These are phyloP conservation scores for Harpagoxenus sublaevis DNA, from an alignment of 2,888 invertebrate species.

Conservation along the genomic window DNA sequence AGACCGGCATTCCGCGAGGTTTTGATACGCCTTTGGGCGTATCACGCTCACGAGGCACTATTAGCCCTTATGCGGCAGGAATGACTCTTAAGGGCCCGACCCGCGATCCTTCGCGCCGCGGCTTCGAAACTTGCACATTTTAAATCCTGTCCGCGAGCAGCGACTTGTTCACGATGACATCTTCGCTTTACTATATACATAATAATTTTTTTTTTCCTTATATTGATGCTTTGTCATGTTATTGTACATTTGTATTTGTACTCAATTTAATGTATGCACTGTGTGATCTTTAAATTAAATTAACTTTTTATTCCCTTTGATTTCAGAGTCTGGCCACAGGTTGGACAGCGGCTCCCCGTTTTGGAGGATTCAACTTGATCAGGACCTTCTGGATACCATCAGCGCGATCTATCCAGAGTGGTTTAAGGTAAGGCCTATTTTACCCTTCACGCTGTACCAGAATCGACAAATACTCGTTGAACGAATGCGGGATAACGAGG, in stretches of 20 bases:
- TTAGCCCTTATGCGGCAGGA: constrained; percentile 82
- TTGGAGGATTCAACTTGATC: constrained; percentile 97
- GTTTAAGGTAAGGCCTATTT: constrained; percentile 90
- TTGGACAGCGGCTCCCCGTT: constrained; percentile 91
- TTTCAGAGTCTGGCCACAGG: constrained; percentile 92
- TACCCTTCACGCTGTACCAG: constrained; percentile 6
- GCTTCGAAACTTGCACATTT: constrained; percentile 68
- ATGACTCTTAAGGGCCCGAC: constrained; percentile 71
- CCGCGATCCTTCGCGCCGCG: constrained; percentile 73
- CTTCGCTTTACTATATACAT: neutral
- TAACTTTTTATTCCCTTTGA: constrained; percentile 58
- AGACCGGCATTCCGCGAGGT: constrained; percentile 81
- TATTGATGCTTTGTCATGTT: neutral
- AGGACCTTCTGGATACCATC: constrained; percentile 96
- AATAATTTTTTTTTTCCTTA: neutral
- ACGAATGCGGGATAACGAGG: constrained; percentile 71
- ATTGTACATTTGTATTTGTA: neutral
- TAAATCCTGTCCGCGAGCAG: constrained; percentile 64
- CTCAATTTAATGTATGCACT: neutral
- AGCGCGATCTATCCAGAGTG: constrained; percentile 97
- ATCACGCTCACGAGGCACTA: constrained; percentile 78
- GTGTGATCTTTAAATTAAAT: neutral
- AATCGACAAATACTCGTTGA: constrained; percentile 9
- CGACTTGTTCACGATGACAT: constrained; percentile 57
- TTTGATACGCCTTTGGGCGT: constrained; percentile 82